phyloP scores from a whole-genome alignment of 2,113 vertebrate genomes.

The Diadophis punctatus region DNA sequence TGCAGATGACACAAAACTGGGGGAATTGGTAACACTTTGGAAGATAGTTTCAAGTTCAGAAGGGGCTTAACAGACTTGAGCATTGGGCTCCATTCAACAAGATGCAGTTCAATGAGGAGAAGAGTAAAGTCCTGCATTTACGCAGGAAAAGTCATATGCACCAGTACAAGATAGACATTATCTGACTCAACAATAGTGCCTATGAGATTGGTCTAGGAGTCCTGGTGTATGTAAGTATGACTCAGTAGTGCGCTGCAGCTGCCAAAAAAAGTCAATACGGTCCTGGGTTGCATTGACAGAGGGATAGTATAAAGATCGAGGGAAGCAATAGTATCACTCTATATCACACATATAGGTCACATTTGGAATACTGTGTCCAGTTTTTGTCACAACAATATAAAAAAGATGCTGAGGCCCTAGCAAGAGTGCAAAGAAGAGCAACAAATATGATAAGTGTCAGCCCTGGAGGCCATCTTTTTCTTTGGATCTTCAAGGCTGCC shows the following conservation, averaged over 20 bases:
- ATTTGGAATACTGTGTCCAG: background rate
- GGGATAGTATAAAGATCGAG: background rate
- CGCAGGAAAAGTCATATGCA: background rate
- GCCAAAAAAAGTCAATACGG: background rate
- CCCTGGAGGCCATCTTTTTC: too few species aligned
- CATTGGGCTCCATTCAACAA: background rate
- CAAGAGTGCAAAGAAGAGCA: background rate
- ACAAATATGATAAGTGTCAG: background rate
- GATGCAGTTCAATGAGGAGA: background rate
- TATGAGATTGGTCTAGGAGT: background rate
- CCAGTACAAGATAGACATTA: background rate
- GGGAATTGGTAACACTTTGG: background rate
- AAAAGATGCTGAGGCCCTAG: background rate
- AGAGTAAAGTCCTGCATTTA: background rate
- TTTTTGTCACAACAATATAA: background rate
- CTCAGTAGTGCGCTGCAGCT: background rate
- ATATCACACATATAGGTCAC: background rate
- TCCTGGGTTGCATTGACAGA: background rate
- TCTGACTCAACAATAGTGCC: background rate
- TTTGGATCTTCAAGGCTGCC: too few species aligned
- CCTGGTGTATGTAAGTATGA: background rate
- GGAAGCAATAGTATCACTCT: background rate
- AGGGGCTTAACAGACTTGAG: background rate
- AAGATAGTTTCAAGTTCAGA: background rate
- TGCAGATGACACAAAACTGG: background rate